Base-by-base conservation (phyloP, 1,140 invertebrate genomes). In the Sesamia nonagrioides region DNA sequence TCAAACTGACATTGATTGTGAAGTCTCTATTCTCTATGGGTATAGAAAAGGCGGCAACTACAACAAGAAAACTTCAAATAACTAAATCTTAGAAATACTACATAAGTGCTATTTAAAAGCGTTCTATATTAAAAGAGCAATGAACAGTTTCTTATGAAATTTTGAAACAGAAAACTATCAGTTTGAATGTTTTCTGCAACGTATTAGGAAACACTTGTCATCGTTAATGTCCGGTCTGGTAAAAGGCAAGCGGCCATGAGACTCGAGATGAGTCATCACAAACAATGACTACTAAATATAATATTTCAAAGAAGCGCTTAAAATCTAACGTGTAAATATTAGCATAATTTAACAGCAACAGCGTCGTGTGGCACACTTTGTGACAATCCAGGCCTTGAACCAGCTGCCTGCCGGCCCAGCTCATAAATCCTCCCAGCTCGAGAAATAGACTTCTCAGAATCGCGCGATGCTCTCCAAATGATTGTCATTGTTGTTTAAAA, bases 201-300 rank as follows among this genome's bases (percentile, higher is more conserved):
- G 42, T 66, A 75, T 42, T 42, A 61, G 73, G 73, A 68, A 77
- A 76, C 66, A 61, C 45, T 66, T 77, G 61, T 77, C 74, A 66
- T 68, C 17, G 17, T 40, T 61, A n/a, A 50, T 17, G 73, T 63
- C 56, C 58, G 58, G 13, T 50, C 42, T 21, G 73, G 58, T 48
- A 48, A 58, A 73, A 75, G 18, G 17, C 58, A 15, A 73, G 58
- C 58, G 73, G 58, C 73, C 73, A 17, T 75, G 73, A 75, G 73
- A 75, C 60, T 42, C 17, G 74, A 68, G 17, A n/a, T 77, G 61
- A 77, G 68, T 77, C 74, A 77, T 77, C 60, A 40, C 58, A 35
- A 75, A 75, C 73, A 75, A 63, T 75, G 61, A 48, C 60, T 77
- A 77, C 74, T 77, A 77, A 77, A 77, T 77, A 77, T 77, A 77